These are phyloP conservation scores for Periparus ater DNA, from an alignment of 2,797 vertebrate genomes.

Conservation along the genomic window DNA sequence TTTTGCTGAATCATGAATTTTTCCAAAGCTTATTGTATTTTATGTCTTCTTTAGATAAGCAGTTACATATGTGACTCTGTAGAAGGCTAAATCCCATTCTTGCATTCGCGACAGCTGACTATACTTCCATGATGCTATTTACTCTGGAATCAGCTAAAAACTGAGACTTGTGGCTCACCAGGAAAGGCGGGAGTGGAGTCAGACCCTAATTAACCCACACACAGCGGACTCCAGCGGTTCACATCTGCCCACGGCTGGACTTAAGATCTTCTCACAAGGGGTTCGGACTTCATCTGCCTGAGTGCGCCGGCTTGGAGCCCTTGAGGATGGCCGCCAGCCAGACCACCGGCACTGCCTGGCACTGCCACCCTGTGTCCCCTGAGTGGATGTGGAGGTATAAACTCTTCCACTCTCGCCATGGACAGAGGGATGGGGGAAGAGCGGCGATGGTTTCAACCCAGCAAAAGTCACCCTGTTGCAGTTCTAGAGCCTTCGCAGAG, in stretches of 20 bases:
- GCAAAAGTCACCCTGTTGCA: neutral
- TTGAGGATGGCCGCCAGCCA: neutral
- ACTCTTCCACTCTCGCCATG: neutral
- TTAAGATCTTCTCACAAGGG: neutral
- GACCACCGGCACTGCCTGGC: neutral
- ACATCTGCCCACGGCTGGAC: neutral
- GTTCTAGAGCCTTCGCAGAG: neutral
- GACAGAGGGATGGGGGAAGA: neutral
- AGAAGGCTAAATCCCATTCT: conserved; percentile 29
- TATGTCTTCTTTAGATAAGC: conserved; percentile 51
- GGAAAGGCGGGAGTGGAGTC: neutral
- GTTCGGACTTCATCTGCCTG: neutral
- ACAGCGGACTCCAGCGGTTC: neutral
- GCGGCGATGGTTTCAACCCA: neutral
- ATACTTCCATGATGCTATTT: conserved; percentile 28
- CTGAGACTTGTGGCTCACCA: neutral
- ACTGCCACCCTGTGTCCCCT: neutral
- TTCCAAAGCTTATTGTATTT: conserved; percentile 57
- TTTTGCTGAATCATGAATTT: conserved; percentile 58
- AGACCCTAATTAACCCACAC: neutral
- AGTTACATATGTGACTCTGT: conserved; percentile 60
- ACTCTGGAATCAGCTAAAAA: conserved; percentile 33
- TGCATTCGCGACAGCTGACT: conserved; percentile 20
- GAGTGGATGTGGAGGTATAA: accelerated
- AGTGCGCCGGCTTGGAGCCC: accelerated